Evolutionary conservation across 2,888 invertebrate genomes (phyloP).

Genomic region (Thymelicus sylvestris): DNA sequence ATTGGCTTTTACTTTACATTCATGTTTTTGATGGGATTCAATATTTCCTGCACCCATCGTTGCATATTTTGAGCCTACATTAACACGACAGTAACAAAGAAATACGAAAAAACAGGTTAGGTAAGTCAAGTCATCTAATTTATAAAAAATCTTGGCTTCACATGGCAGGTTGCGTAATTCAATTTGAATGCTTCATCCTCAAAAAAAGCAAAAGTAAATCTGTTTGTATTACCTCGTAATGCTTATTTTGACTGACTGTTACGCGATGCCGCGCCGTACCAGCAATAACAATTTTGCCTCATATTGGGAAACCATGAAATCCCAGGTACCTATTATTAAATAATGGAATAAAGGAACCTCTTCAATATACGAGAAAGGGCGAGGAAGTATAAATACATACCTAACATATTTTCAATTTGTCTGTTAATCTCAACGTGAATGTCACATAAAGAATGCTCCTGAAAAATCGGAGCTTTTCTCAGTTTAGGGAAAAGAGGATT

Average conservation of each 20-base stretch:
- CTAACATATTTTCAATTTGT: constrained; percentile 39
- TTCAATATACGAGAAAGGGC: background rate
- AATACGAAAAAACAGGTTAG: too few relatives aligned
- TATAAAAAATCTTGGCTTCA: background rate
- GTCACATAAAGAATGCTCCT: constrained; percentile 63
- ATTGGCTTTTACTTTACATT: too few relatives aligned
- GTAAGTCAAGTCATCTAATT: too few relatives aligned
- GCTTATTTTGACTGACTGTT: background rate
- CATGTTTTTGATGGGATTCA: too few relatives aligned
- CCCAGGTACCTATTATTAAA: constrained; percentile 2
- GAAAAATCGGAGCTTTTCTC: constrained; percentile 58
- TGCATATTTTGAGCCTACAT: too few relatives aligned
- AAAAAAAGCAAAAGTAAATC: background rate
- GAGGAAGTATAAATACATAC: constrained; percentile 38
- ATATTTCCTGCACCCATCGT: too few relatives aligned
- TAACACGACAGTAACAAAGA: too few relatives aligned
- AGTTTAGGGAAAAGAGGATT: constrained; percentile 56
- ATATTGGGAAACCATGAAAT: background rate
- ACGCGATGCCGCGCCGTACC: background rate
- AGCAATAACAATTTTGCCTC: background rate
- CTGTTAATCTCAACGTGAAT: constrained; percentile 55
- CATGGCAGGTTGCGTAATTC: background rate
- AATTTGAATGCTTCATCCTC: background rate
- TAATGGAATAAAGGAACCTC: constrained; percentile 7
- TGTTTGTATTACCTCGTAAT: background rate